phyloP scores from a whole-genome alignment of 2,888 invertebrate species.

The Caenorhabditis japonica region DNA sequence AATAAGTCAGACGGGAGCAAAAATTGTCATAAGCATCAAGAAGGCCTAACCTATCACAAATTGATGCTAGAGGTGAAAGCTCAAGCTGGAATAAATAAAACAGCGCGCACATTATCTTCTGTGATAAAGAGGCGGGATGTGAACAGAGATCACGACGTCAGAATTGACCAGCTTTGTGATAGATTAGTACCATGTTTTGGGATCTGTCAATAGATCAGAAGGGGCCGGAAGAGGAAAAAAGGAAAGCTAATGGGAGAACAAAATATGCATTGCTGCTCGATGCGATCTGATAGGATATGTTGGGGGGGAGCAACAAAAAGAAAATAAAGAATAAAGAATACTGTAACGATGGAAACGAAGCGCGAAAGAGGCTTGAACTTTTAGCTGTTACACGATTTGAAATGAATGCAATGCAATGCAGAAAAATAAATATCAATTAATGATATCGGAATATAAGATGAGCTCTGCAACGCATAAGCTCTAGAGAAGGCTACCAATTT shows the following conservation, averaged over 20 bases:
- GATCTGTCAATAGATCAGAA: slow-evolving; percentile 34
- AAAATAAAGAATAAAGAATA: neutral
- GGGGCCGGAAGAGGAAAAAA: slow-evolving; percentile 18
- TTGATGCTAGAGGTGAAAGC: too few species aligned
- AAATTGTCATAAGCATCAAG: too few species aligned
- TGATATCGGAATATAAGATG: too few species aligned
- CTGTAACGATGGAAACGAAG: neutral
- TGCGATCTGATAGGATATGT: slow-evolving; percentile 23
- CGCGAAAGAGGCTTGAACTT: slow-evolving; percentile 17
- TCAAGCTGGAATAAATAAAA: too few species aligned
- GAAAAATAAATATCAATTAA: too few species aligned
- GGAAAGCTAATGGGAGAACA: slow-evolving; percentile 25
- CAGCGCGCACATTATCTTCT: too few species aligned
- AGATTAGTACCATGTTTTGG: slow-evolving; percentile 46
- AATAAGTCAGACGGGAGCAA: too few species aligned
- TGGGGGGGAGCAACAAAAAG: neutral
- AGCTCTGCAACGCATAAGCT: too few species aligned
- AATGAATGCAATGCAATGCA: too few species aligned
- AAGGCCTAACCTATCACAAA: too few species aligned
- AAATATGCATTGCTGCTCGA: slow-evolving; percentile 31
- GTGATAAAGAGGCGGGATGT: slow-evolving; percentile 15
- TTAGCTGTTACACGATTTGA: neutral
- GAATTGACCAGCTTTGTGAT: slow-evolving; percentile 39
- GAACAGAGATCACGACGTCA: slow-evolving; percentile 49
- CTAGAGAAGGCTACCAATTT: too few species aligned